These are phyloP conservation scores for Chrysotoxum bicinctum DNA, from an alignment of 2,888 invertebrate species.

Conservation along the genomic window DNA sequence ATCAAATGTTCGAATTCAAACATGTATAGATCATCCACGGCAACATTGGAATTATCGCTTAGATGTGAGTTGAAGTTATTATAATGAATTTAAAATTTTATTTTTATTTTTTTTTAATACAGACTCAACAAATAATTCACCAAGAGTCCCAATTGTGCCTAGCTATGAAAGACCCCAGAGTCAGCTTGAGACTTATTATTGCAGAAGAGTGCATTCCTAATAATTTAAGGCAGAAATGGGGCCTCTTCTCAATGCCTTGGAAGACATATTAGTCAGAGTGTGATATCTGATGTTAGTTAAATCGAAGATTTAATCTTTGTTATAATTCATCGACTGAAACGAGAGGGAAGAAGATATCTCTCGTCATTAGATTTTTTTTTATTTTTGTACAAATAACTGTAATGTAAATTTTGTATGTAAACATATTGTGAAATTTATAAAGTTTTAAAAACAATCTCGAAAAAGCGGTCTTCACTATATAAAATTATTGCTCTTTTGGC, in stretches of 20 bases:
- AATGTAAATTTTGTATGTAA: background rate
- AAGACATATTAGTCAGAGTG: slow-evolving; percentile 53
- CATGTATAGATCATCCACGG: slow-evolving; percentile 76
- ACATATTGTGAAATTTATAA: slow-evolving; percentile 2
- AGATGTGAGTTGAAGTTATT: slow-evolving; percentile 76
- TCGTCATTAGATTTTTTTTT: background rate
- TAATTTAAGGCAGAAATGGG: slow-evolving; percentile 80
- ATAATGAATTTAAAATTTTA: background rate
- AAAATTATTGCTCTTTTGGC: background rate
- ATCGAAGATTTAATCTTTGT: background rate
- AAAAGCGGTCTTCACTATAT: background rate
- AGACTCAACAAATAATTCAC: slow-evolving; percentile 80
- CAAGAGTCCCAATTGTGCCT: slow-evolving; percentile 78
- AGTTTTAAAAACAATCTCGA: background rate
- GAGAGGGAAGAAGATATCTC: background rate
- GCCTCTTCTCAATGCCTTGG: slow-evolving; percentile 80
- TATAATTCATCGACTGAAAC: slow-evolving; percentile 8
- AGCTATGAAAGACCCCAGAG: slow-evolving; percentile 76
- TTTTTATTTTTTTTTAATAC: slow-evolving; percentile 25
- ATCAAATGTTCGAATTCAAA: slow-evolving; percentile 78
- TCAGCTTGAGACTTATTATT: slow-evolving; percentile 75
- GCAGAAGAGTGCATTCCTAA: slow-evolving; percentile 77
- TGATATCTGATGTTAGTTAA: slow-evolving; percentile 20
- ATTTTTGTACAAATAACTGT: slow-evolving; percentile 18
- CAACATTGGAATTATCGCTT: slow-evolving; percentile 80